Base-by-base conservation (phyloP, 2,797 vertebrate species). In the Acanthurus tractus region DNA sequence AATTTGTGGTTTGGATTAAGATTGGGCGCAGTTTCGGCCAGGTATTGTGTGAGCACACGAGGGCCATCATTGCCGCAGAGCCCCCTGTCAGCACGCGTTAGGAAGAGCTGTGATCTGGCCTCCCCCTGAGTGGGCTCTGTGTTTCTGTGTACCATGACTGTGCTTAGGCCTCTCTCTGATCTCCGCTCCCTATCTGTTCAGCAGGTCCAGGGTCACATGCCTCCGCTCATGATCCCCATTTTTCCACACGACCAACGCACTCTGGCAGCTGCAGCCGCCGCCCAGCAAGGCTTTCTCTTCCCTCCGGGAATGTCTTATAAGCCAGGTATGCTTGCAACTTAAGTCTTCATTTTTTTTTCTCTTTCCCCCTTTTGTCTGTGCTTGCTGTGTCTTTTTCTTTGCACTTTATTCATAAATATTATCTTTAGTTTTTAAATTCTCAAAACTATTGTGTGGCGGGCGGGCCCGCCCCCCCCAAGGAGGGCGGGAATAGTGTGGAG, bases 121-220 rank as follows among this genome's bases (percentile, higher is more conserved):
- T 95, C 84, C 82, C 78, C 68, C 84, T 50, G 66, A 83, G 78
- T 71, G 72, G 70, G 84, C 78, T 86, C 82, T 86, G 79, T 87
- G 88, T 92, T 86, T 85, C 86, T 88, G 80, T 90, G 91, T 85
- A 79, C 78, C 72, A 74, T 91, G 81, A 62, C 86, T 81, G 42
- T 85, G 91, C 88, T 91, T 68, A 82, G 92, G 90, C 90, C 82
- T 90, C 86, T 95, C 96, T 98, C 96, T 99, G 97, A 99, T 97
- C 97, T 97, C 94, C 95, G 94, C 90, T 96, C 96, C 90, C 89
- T 96, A 96, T 99, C 95, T 99, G 96, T 99, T 98, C 97, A 97
- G 96, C 98, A 99, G 98, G 98, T 99, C 96, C 98, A 99, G 96
- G 98, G 98, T 97, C 98, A 99, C 97, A 99, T 99, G 97, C 97